A percentile compares a stretch with the other conserved stretches of the same genome.
Conservation (phyloP, 2,113 vertebrate species). For the Narcine bancroftii region DNA sequence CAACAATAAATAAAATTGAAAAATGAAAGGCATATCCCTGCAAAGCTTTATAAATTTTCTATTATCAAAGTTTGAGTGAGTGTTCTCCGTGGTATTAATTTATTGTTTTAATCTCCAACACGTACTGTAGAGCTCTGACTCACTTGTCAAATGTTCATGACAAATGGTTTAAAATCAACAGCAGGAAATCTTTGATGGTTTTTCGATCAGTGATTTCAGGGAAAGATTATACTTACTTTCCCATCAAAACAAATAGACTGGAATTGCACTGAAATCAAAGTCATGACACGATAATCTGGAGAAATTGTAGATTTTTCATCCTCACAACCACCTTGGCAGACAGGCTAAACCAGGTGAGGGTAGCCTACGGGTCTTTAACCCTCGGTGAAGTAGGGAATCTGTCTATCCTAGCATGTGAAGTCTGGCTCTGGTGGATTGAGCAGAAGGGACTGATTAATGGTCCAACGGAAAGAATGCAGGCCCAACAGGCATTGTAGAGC, state of each 20-base stretch:
- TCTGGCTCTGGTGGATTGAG: too few species aligned
- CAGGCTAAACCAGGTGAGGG: too few species aligned
- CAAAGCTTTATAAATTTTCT: not conserved
- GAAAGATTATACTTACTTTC: not conserved
- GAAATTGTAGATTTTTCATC: too few species aligned
- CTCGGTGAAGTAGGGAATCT: too few species aligned
- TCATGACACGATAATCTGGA: too few species aligned
- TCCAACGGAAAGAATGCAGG: too few species aligned
- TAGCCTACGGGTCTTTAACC: too few species aligned
- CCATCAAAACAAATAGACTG: not conserved
- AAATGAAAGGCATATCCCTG: not conserved
- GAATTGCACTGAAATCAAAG: not conserved
- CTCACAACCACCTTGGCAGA: too few species aligned
- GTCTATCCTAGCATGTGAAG: too few species aligned
- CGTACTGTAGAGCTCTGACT: not conserved
- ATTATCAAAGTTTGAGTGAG: not conserved
- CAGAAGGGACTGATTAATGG: too few species aligned
- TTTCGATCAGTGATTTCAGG: not conserved
- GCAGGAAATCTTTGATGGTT: not conserved
- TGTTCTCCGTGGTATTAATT: not conserved
- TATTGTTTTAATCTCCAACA: not conserved
- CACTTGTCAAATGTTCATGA: not conserved
- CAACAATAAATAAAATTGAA: conserved; percentile 14
- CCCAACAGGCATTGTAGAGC: too few species aligned
- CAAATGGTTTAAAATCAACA: not conserved